These are phyloP conservation scores for Furcula furcula DNA, from an alignment of 2,888 invertebrate species.

Conservation along the genomic window DNA sequence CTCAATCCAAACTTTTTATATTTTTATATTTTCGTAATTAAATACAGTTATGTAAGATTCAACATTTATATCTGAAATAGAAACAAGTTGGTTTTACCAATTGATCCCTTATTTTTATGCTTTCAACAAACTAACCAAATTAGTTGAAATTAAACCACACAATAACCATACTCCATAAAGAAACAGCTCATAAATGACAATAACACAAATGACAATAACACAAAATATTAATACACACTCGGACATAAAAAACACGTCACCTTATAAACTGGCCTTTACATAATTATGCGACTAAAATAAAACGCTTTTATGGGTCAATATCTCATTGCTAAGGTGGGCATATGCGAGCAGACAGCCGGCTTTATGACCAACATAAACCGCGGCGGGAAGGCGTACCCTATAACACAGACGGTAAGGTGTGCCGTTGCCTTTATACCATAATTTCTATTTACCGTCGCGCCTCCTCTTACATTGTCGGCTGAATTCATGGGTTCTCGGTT, in stretches of 20 bases:
- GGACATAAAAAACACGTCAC: conserved; percentile 13
- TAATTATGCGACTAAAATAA: conserved; percentile 37
- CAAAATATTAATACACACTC: conserved; percentile 1
- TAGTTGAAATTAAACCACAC: too few species aligned
- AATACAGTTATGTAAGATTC: too few species aligned
- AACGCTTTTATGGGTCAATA: conserved; percentile 46
- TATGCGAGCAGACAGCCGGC: conserved; percentile 45
- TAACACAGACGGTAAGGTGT: conserved; percentile 40
- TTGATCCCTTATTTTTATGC: too few species aligned
- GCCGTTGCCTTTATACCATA: conserved; percentile 66
- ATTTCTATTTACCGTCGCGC: conserved; percentile 62
- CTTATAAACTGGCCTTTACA: conserved; percentile 18
- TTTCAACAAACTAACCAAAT: too few species aligned
- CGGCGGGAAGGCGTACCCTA: conserved; percentile 42
- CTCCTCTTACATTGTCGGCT: conserved; percentile 52
- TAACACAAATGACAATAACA: not conserved
- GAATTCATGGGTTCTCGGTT: conserved; percentile 58
- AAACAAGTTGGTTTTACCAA: too few species aligned
- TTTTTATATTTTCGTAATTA: too few species aligned
- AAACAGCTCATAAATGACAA: not conserved
- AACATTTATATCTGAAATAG: too few species aligned
- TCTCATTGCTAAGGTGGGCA: conserved; percentile 50
- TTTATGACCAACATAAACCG: conserved; percentile 65
- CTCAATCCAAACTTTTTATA: too few species aligned
- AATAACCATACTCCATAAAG: not conserved